Evolutionary conservation across 2,888 invertebrate genomes (phyloP), one percentile per base, ranked within the genome.

Genomic region (Drosophila ezoana): DNA sequence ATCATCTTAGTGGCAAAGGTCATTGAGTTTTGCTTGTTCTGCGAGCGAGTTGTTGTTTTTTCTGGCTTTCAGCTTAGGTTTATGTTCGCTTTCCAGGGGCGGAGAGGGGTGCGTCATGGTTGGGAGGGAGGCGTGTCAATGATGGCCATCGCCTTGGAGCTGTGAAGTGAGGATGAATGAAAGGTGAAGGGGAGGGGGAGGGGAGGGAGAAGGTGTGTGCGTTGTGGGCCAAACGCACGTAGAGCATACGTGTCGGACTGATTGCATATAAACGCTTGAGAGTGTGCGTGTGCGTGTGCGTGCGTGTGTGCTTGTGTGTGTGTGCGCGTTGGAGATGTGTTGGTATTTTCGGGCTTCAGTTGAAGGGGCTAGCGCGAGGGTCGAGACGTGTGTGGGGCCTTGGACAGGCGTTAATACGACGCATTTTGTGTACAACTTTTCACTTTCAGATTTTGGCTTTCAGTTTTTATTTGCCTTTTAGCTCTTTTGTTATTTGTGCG

Each of bases 371-470:
- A 28, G 9, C 14, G 23, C 18, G 2, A 6, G 28, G 18, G 41
- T 16, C 32, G 37, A 16, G 28, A 11, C 16, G n/a, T 16, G n/a
- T 16, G 18, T 16, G 18, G 32, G 32, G 9, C 5, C 28, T 4
- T 20, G 56, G 60, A 58, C 52, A 48, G 64, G 73, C 73, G 81
- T 72, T 85, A 87, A 85, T 84, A 84, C 79, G 69, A 81, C 81
- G 81, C 89, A 84, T 87, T 85, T 85, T 79, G 76, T 79, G 74
- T 79, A 73, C 87, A 89, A 89, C 84, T 85, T 85, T 85, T 85
- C 84, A 87, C 84, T 88, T 88, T 87, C 70, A 81, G 81, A 81
- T 89, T 85, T 83, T 49, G 41, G 49, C 60, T 54, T 76, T 69
- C 52, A 45, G 54, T 52, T 57, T 53, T 62, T 84, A 70, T 84